Conservation (phyloP, 2,113 vertebrate genomes). For the Pseudopipra pipra region DNA sequence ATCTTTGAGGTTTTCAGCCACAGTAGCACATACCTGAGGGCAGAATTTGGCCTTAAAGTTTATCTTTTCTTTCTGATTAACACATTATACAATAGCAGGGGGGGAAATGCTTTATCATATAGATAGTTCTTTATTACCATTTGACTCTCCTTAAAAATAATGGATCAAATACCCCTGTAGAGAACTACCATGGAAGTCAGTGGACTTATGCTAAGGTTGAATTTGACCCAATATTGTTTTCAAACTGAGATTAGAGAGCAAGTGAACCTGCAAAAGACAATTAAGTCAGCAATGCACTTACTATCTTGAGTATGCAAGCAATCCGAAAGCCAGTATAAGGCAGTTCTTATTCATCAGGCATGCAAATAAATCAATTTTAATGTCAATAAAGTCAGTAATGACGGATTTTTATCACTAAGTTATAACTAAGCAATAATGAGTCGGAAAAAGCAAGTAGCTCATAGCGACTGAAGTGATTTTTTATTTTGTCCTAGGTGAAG, state of each 20-base stretch:
- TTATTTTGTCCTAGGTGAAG: constrained; percentile 75
- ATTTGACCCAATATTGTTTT: constrained; percentile 55
- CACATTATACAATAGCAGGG: background rate
- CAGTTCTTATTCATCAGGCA: constrained; percentile 66
- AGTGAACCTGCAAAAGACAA: constrained; percentile 77
- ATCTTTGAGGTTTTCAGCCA: background rate
- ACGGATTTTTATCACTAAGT: constrained; percentile 77
- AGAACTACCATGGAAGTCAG: background rate
- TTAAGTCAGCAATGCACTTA: constrained; percentile 68
- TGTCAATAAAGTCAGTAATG: constrained; percentile 78
- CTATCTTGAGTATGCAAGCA: constrained; percentile 68
- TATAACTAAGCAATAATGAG: constrained; percentile 75
- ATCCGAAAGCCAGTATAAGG: constrained; percentile 63
- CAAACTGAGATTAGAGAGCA: constrained; percentile 67
- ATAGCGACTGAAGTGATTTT: constrained; percentile 67
- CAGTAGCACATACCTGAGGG: background rate
- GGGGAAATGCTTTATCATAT: background rate
- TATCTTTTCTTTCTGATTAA: background rate
- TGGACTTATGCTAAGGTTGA: constrained; percentile 24
- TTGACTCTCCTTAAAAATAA: constrained; percentile 1
- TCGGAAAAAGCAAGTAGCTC: constrained; percentile 66
- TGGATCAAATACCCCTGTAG: background rate
- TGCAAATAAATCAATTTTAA: constrained; percentile 77
- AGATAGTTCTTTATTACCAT: background rate
- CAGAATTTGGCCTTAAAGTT: background rate